Percentiles rank a stretch among this genome's conserved stretches.
These are phyloP conservation scores for Darevskia mixta DNA, from an alignment of 2,797 vertebrate species.

Conservation along the genomic window DNA sequence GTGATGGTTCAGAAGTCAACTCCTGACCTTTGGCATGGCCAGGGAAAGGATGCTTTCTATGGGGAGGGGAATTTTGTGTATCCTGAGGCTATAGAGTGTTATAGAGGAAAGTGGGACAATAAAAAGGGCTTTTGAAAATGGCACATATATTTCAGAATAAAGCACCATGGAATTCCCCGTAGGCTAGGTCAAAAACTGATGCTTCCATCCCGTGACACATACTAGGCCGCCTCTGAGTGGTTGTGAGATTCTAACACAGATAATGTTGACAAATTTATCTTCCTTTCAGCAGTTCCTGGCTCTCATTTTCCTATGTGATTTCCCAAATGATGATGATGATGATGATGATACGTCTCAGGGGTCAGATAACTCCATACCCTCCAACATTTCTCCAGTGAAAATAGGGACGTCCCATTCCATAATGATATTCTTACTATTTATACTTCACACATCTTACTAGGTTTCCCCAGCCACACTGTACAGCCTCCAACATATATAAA, in stretches of 20 bases:
- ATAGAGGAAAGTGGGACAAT: background rate
- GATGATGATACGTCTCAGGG: background rate
- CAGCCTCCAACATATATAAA: no score
- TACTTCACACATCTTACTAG: no score
- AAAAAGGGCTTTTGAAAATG: constrained; percentile 12
- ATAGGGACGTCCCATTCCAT: no score
- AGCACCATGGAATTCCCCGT: constrained; percentile 32
- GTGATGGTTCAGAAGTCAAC: constrained; percentile 3
- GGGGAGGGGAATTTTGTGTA: background rate
- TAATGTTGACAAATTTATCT: constrained; percentile 26
- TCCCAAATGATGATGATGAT: background rate
- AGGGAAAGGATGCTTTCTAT: background rate
- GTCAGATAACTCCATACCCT: background rate
- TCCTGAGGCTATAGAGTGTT: background rate
- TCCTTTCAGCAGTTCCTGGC: background rate
- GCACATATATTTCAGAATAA: constrained; percentile 30
- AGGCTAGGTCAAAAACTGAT: constrained; percentile 4
- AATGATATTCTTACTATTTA: no score
- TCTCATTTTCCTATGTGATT: background rate
- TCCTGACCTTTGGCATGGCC: background rate
- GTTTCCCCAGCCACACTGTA: no score
- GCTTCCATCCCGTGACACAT: background rate
- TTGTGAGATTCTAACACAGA: constrained; percentile 19
- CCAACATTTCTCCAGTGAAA: no score
- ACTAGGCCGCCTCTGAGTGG: background rate